Evolutionary conservation across 1,140 invertebrate genomes (phyloP), one percentile per base, ranked within the genome.

Genomic region (Calliopsis andreniformis): DNA sequence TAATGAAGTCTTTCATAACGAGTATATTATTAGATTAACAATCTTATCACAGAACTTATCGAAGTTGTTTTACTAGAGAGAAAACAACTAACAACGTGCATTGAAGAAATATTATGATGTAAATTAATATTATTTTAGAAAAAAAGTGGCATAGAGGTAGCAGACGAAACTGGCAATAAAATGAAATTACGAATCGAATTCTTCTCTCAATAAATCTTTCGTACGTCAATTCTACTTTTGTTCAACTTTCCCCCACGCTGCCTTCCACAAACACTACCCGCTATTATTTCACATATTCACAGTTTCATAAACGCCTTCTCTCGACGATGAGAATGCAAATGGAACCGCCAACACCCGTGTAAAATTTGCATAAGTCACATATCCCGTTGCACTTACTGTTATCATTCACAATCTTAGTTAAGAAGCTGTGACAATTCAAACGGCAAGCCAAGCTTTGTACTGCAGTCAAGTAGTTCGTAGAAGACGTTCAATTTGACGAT

Each of bases 301-400:
- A 45, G 20, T 28, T 53, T 66, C 61, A 20, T 39, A 45, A 73
- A 56, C 25, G 18, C 12, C 32, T 70, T 23, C 63, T 59, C n/a
- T n/a, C n/a, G n/a, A n/a, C 25, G 51, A 28, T 20, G 23, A 64
- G 43, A 47, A 64, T 23, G 23, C 23, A 43, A 62, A 10, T 47
- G n/a, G 51, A 43, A 7, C 43, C 39, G 20, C n/a, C 16, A 30
- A 18, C 47, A 28, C 4, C 2, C 30, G 20, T 30, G 20, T 35
- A 25, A 28, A 51, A 51, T 39, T 51, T 32, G 20, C 30, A 3
- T 66, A 4, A 49, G 23, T 12, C 30, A 23, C 7, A 30, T 39
- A 5, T 39, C 35, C 35, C 35, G 35, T 7, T 58, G 5, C 25
- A 7, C 18, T 20, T 45, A 43, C 23, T 25, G 10, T 47, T 32